Percentiles rank a stretch among this genome's conserved stretches.
Conservation (phyloP, 2,797 vertebrate species). For the Sciurus vulgaris region DNA sequence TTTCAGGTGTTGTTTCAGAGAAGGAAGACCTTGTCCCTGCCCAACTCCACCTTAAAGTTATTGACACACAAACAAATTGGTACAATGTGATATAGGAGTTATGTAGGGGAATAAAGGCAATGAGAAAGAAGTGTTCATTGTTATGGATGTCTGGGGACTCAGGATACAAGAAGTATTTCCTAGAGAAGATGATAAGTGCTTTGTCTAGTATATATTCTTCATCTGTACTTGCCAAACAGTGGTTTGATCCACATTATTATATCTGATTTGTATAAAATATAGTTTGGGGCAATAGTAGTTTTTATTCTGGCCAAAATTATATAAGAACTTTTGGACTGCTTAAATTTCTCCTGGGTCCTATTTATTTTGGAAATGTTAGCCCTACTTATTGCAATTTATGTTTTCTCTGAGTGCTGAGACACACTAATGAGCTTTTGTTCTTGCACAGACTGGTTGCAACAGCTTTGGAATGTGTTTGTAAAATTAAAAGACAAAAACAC, state of each 20-base stretch:
- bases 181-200: constrained; percentile 23
- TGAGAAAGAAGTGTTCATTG: not conserved
- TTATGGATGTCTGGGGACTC: not conserved
- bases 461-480: constrained; percentile 68
- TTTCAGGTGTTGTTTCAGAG: not conserved
- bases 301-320: constrained; percentile 28
- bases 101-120: not conserved
- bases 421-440: constrained; percentile 58
- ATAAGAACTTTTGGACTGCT: not conserved
- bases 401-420: constrained; percentile 64
- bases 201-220: constrained; percentile 39
- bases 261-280: constrained; percentile 53
- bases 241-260: constrained; percentile 20
- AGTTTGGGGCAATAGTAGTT: not conserved
- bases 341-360: not conserved
- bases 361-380: constrained; percentile 62
- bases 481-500: constrained; percentile 69
- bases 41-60: not conserved
- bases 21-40: not conserved
- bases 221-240: constrained; percentile 33
- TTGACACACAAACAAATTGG: constrained; percentile 1
- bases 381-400: constrained; percentile 39
- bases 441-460: constrained; percentile 67
- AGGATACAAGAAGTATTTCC: not conserved
- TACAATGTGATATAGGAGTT: not conserved